A percentile compares a stretch with the other conserved stretches of the same genome.
These are phyloP conservation scores for Tapirus terrestris DNA, from an alignment of 2,113 vertebrate species.

Conservation along the genomic window DNA sequence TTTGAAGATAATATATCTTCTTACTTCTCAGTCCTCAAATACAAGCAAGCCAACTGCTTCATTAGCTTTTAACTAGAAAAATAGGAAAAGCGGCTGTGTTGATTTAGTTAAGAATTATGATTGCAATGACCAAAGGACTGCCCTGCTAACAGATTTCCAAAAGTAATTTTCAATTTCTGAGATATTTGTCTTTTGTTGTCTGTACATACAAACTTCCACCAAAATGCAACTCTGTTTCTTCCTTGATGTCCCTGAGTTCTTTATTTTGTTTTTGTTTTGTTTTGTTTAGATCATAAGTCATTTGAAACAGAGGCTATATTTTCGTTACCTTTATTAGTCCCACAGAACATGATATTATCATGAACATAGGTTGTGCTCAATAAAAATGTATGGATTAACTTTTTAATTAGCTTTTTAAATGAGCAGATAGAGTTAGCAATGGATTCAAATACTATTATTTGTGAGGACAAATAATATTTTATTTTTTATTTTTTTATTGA, in stretches of 20 bases:
- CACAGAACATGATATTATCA: background rate
- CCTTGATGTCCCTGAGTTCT: background rate
- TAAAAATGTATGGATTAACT: background rate
- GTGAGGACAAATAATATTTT: background rate
- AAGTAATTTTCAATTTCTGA: background rate
- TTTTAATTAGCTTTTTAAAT: background rate
- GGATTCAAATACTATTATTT: background rate
- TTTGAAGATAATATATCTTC: background rate
- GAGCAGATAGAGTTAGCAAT: background rate
- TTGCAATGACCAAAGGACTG: background rate
- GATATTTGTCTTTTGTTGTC: background rate
- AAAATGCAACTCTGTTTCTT: background rate
- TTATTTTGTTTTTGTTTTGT: background rate
- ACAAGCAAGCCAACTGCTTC: background rate
- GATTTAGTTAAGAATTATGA: background rate
- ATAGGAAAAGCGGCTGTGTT: background rate
- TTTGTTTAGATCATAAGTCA: background rate
- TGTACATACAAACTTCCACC: background rate
- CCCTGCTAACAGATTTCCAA: background rate
- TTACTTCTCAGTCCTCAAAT: background rate
- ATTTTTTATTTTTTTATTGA: background rate
- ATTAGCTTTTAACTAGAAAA: background rate
- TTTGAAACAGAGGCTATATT: background rate
- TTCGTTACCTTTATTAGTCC: background rate
- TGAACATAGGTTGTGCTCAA: background rate